A percentile compares a stretch with the other conserved stretches of the same genome.
phyloP scores from a whole-genome alignment of 1,140 invertebrate genomes.

The Drosophila kikkawai region DNA sequence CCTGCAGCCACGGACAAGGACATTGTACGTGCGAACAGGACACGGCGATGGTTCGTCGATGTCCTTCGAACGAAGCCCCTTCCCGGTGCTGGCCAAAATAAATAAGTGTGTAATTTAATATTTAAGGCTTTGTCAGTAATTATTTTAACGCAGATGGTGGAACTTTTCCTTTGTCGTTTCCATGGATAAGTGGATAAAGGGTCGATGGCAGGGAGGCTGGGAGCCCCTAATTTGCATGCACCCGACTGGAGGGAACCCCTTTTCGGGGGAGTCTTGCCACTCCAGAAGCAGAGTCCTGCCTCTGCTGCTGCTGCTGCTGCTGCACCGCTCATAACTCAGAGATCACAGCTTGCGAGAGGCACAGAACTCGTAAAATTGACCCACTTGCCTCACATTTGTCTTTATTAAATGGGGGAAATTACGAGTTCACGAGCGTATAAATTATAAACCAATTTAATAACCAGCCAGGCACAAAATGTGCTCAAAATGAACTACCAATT shows the following conservation, averaged over 20 bases:
- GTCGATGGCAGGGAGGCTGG: not conserved
- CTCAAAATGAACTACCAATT: constrained; percentile 77
- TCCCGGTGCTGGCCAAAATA: constrained; percentile 58
- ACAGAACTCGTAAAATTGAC: constrained; percentile 29
- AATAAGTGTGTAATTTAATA: constrained; percentile 83
- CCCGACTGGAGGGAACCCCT: not conserved
- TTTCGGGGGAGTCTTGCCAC: not conserved
- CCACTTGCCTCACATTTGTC: constrained; percentile 76
- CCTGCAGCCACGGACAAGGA: constrained; percentile 39
- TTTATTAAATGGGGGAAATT: constrained; percentile 73
- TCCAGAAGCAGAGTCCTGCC: not conserved
- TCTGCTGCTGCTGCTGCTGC: not conserved
- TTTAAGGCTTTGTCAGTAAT: constrained; percentile 80
- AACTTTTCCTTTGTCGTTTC: constrained; percentile 51
- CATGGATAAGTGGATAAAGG: constrained; percentile 5
- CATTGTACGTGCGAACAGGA: constrained; percentile 50
- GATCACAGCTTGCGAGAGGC: constrained; percentile 28
- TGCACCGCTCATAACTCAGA: constrained; percentile 41
- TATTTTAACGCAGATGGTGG: constrained; percentile 66
- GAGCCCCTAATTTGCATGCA: constrained; percentile 18
- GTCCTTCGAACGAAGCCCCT: constrained; percentile 35
- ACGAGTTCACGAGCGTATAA: constrained; percentile 65
- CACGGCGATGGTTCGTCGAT: constrained; percentile 33
- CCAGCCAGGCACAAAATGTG: constrained; percentile 68
- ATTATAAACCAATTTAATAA: constrained; percentile 82